Evolutionary conservation across 2,888 invertebrate genomes (phyloP).

Genomic region (Bellardia bayeri): DNA sequence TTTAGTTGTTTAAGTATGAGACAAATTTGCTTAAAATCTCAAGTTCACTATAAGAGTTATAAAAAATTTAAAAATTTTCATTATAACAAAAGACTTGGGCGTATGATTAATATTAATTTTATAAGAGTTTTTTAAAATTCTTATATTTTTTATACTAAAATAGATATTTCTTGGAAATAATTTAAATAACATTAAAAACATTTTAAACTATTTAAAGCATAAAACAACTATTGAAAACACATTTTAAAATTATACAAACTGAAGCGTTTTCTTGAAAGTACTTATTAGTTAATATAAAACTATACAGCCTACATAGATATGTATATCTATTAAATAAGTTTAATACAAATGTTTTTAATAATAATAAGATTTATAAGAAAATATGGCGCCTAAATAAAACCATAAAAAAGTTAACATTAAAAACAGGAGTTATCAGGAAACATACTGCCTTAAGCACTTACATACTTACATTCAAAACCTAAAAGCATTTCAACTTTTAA

Average conservation of each 20-base stretch:
- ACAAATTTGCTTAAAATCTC: not conserved
- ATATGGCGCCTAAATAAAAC: slow-evolving; percentile 1
- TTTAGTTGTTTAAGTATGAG: not conserved
- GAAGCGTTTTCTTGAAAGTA: no score
- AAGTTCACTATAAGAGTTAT: not conserved
- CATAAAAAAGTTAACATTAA: not conserved
- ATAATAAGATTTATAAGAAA: slow-evolving; percentile 19
- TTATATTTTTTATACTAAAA: not conserved
- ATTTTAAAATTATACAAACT: no score
- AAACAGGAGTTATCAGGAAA: not conserved
- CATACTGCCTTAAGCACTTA: not conserved
- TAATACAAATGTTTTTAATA: no score
- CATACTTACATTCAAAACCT: not conserved
- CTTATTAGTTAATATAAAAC: no score
- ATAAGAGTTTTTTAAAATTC: not conserved
- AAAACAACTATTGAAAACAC: no score
- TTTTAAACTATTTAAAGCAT: not conserved
- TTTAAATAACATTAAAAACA: not conserved
- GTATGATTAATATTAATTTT: slow-evolving; percentile 4
- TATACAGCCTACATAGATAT: no score
- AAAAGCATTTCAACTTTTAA: not conserved
- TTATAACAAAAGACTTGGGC: not conserved
- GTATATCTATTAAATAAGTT: no score
- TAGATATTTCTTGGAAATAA: not conserved
- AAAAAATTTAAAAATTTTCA: not conserved